Base-by-base conservation (phyloP, 2,888 invertebrate genomes). In the Perithous albicinctus region DNA sequence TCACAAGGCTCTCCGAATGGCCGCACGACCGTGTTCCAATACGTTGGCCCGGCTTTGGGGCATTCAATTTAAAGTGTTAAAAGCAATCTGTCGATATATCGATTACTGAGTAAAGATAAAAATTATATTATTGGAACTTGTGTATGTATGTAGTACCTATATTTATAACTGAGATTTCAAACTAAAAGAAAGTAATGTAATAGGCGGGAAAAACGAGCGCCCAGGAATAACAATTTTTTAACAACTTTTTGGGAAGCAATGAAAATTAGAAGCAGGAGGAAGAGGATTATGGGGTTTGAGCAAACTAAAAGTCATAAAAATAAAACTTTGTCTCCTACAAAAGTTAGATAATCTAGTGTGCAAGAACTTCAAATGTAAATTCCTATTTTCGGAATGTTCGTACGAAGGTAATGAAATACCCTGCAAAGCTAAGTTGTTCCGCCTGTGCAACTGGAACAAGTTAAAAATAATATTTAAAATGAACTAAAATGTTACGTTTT, bases 81-180 rank as follows among this genome's bases (percentile, higher is more conserved):
- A 48, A 72, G 64, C 32, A 66, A 72, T 72, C 59, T 32, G 26
- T 20, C 54, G 59, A 67, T 41, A 35, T 41, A 64, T 80, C 66
- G 76, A 72, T 76, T 66, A 67, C 48, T 5, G 38, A 32, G 41
- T 67, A 43, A 32, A 54, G 67, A 80, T 73, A 67, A 77, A 77
- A 66, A 67, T 61, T 32, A 76, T 51, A 75, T 69, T 46, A 76
- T 51, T 29, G 23, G 12, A 6, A 66, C 29, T 59, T 54, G 56
- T 7, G 18, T 51, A 72, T 26, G 41, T n/a, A 61, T 63, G n/a
- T n/a, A n/a, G n/a, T 35, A 46, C 15, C 18, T 26, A 15, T 51
- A 18, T 32, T n/a, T 35, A 72, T 54, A 59, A 63, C 70, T 29
- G 59, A 73, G n/a, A 43, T 23, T 18, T 66, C 23, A 43, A 61